These are phyloP conservation scores for Dissostichus mawsoni DNA, from an alignment of 2,113 vertebrate species.

Conservation along the genomic window DNA sequence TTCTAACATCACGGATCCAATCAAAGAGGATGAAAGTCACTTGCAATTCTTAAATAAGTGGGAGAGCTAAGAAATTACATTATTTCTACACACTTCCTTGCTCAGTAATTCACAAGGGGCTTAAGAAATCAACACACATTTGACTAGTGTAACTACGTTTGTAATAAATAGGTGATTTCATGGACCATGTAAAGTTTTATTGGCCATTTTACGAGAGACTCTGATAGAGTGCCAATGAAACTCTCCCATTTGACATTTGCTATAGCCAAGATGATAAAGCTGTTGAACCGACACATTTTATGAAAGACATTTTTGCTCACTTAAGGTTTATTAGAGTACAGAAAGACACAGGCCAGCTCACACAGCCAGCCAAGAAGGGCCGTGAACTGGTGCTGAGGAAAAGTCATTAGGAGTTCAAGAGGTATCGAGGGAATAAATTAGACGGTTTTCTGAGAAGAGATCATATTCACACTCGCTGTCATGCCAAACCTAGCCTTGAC, in stretches of 20 bases:
- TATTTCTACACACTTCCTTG: background rate
- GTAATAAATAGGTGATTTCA: constrained; percentile 79
- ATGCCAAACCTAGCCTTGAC: constrained; percentile 50
- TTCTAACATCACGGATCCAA: background rate
- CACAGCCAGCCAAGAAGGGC: constrained; percentile 23
- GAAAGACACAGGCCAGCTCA: constrained; percentile 58
- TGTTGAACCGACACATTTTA: constrained; percentile 77
- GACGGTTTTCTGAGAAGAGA: constrained; percentile 47
- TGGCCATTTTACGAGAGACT: constrained; percentile 70
- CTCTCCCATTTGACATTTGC: constrained; percentile 76
- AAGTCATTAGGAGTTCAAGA: constrained; percentile 71
- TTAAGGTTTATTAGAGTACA: constrained; percentile 81
- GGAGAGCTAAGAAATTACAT: constrained; percentile 1
- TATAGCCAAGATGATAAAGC: constrained; percentile 76
- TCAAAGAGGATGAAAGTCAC: background rate
- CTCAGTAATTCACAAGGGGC: constrained; percentile 20
- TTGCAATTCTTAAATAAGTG: background rate
- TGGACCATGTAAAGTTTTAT: constrained; percentile 79
- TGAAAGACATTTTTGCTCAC: constrained; percentile 82
- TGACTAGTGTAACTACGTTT: constrained; percentile 63
- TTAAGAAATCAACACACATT: constrained; percentile 71
- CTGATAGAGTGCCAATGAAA: constrained; percentile 72
- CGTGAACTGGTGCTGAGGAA: constrained; percentile 56
- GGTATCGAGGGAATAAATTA: constrained; percentile 73
- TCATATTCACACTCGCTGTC: constrained; percentile 41